Percentiles rank a stretch among this genome's conserved stretches.
phyloP scores from a whole-genome alignment of 1,140 invertebrate species.

The Cydia fagiglandana region DNA sequence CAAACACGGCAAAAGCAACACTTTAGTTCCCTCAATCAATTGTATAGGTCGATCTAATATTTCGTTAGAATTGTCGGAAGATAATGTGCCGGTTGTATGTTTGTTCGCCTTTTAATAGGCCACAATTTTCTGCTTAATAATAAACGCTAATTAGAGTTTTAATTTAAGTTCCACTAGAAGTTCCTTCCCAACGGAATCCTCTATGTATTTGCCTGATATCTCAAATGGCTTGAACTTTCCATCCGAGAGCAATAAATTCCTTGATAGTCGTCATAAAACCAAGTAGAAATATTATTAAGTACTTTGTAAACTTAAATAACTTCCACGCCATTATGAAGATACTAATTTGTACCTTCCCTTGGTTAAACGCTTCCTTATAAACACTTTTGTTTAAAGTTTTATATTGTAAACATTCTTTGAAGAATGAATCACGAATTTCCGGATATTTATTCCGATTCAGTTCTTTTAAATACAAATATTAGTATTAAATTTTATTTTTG shows the following conservation, averaged over 20 bases:
- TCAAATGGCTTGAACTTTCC: not conserved
- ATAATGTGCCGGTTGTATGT: not conserved
- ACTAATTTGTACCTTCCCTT: not conserved
- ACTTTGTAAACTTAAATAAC: not conserved
- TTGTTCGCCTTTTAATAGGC: not conserved
- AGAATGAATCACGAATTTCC: conserved; percentile 12
- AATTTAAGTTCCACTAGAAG: not conserved
- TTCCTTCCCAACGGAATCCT: not conserved
- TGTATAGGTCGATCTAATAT: too few relatives aligned
- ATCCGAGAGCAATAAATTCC: not conserved
- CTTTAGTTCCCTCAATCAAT: too few relatives aligned
- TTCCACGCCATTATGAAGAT: not conserved
- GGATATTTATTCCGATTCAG: not conserved
- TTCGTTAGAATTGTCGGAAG: too few relatives aligned
- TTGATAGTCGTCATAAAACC: not conserved
- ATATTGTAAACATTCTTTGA: conserved; percentile 19
- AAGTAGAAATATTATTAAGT: not conserved
- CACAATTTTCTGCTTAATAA: not conserved
- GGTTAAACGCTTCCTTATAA: not conserved
- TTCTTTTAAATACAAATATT: not conserved
- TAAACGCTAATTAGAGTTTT: not conserved
- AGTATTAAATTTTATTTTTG: not conserved
- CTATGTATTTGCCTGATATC: not conserved
- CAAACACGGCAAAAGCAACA: too few relatives aligned
- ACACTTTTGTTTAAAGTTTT: not conserved